These are phyloP conservation scores for Dilophus febrilis DNA, from an alignment of 2,888 invertebrate species.

Conservation along the genomic window DNA sequence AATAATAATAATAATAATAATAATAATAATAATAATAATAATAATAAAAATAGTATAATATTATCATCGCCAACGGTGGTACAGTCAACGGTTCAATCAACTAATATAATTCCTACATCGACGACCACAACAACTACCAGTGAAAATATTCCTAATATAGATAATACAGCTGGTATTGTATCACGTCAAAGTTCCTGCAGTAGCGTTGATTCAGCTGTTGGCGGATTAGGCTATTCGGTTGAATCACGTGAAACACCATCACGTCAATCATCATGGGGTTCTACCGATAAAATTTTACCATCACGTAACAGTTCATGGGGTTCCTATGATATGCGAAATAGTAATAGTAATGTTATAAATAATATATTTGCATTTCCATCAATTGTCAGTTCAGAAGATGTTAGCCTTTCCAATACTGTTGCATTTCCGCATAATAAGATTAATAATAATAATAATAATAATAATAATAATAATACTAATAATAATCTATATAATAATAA, in stretches of 20 bases:
- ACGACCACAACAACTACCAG: constrained; percentile 3
- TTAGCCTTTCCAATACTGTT: constrained; percentile 28
- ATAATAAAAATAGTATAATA: constrained; percentile 12
- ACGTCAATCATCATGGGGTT: constrained; percentile 69
- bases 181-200: constrained; percentile 63
- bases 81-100: constrained; percentile 2
- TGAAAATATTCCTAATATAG: constrained; percentile 17
- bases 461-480: too few species aligned
- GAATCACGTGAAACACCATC: constrained; percentile 43
- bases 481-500: too few species aligned
- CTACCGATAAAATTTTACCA: constrained; percentile 46
- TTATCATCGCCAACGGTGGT: constrained; percentile 10
- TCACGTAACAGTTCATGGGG: constrained; percentile 56
- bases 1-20: too few species aligned
- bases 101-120: constrained; percentile 12
- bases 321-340: constrained; percentile 42
- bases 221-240: constrained; percentile 30
- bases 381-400: constrained; percentile 5
- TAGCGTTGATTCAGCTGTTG: constrained; percentile 59
- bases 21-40: too few species aligned
- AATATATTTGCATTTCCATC: too few species aligned
- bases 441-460: too few species aligned
- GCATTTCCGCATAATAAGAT: constrained; percentile 39
- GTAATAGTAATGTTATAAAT: constrained; percentile 7
- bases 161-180: constrained; percentile 37